These are phyloP conservation scores for Agrotis exclamationis DNA, from an alignment of 2,888 invertebrate species.

Conservation along the genomic window DNA sequence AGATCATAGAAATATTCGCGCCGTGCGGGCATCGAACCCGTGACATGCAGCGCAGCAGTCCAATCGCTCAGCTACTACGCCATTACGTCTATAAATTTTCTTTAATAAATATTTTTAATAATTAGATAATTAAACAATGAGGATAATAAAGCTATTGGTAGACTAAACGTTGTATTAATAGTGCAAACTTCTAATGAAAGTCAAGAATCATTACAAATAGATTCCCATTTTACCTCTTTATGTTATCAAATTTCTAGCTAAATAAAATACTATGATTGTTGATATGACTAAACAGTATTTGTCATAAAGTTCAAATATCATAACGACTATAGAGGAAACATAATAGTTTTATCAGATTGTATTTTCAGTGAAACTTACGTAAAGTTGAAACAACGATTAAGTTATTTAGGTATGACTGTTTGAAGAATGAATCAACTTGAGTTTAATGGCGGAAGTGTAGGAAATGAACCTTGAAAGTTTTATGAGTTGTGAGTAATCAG, in stretches of 20 bases:
- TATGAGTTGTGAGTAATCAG: slow-evolving; percentile 36
- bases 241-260: slow-evolving; percentile 26
- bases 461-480: slow-evolving; percentile 49
- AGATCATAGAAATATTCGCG: no score
- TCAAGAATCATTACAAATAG: no score
- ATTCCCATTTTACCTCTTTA: no score
- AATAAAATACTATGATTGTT: background rate
- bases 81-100: no score
- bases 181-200: no score
- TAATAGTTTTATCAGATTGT: slow-evolving; percentile 38
- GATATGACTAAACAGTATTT: slow-evolving; percentile 10
- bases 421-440: slow-evolving; percentile 53
- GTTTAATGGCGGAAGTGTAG: slow-evolving; percentile 15
- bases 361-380: slow-evolving; percentile 10
- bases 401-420: slow-evolving; percentile 36
- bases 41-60: no score
- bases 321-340: slow-evolving; percentile 26
- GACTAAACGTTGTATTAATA: no score
- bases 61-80: no score
- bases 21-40: no score
- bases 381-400: slow-evolving; percentile 46
- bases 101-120: no score
- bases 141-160: no score
- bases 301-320: background rate
- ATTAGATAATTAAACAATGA: no score